Conservation (phyloP, 2,888 invertebrate species). For the Stenolophus ochropezus region DNA sequence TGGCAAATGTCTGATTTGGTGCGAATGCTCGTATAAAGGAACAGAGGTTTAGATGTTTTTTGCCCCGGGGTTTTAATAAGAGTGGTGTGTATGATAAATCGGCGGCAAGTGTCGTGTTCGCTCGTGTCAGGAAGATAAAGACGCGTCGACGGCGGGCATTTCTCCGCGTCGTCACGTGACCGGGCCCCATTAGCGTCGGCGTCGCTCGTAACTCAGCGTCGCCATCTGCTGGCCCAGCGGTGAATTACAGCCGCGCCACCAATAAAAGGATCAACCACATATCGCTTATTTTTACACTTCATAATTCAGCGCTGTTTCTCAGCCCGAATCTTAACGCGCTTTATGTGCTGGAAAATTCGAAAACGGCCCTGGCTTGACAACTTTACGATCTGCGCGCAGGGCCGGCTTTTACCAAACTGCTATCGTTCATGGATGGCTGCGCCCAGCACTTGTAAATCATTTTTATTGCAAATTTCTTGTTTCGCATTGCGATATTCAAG, state of each 20-base stretch:
- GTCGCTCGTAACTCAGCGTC: conserved; percentile 61
- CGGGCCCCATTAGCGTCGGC: conserved; percentile 63
- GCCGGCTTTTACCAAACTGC: conserved; percentile 40
- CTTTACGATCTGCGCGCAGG: conserved; percentile 43
- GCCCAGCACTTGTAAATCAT: conserved; percentile 21
- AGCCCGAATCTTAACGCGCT: conserved; percentile 69
- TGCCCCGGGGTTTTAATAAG: not conserved
- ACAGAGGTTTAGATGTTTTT: not conserved
- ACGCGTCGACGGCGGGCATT: conserved; percentile 61
- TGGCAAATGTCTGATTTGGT: not conserved
- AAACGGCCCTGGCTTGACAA: conserved; percentile 64
- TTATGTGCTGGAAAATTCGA: conserved; percentile 71
- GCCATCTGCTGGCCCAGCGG: conserved; percentile 64
- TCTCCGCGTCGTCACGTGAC: conserved; percentile 63
- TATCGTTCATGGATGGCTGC: conserved; percentile 46
- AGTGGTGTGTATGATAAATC: conserved; percentile 30
- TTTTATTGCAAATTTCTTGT: conserved; percentile 47
- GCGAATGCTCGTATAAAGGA: not conserved
- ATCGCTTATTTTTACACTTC: conserved; percentile 72
- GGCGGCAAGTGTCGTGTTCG: conserved; percentile 56
- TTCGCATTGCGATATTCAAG: conserved; percentile 46
- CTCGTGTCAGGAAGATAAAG: conserved; percentile 61
- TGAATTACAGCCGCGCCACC: conserved; percentile 69
- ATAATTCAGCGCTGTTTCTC: conserved; percentile 69
- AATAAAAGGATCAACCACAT: conserved; percentile 71